These are phyloP conservation scores for Trichopria drosophilae DNA, from an alignment of 2,888 invertebrate genomes.

Conservation along the genomic window DNA sequence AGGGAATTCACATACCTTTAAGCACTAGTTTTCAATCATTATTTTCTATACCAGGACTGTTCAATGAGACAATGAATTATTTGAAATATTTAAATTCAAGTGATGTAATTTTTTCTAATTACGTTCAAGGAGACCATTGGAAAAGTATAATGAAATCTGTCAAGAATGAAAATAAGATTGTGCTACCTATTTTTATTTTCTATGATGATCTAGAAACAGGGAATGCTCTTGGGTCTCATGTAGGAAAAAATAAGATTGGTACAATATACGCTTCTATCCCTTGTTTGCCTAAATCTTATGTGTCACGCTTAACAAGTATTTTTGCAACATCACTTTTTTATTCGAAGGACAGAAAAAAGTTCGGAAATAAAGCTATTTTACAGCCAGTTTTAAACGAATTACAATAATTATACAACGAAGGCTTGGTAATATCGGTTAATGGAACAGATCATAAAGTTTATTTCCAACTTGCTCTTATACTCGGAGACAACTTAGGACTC, in stretches of 20 bases:
- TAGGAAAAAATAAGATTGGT: conserved; percentile 25
- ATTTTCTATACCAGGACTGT: conserved; percentile 9
- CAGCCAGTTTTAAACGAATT: no score
- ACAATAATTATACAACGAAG: no score
- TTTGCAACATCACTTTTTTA: no score
- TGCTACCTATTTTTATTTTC: conserved; percentile 29
- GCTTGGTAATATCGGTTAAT: no score
- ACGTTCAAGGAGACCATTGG: conserved; percentile 12
- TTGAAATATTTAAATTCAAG: background rate
- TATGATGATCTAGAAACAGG: conserved; percentile 32
- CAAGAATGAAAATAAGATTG: conserved; percentile 20
- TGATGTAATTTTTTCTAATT: conserved; percentile 8
- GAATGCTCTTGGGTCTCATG: conserved; percentile 29
- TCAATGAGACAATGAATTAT: conserved; percentile 11
- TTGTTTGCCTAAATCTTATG: no score
- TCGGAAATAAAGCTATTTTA: no score
- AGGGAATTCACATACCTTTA: conserved; percentile 14
- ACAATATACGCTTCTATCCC: conserved; percentile 27
- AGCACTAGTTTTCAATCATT: conserved; percentile 2
- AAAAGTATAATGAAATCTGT: no score
- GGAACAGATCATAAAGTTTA: conserved; percentile 12
- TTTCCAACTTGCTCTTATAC: conserved; percentile 25
- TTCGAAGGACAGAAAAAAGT: no score
- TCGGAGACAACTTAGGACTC: conserved; percentile 30
- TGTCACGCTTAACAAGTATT: no score